Percentiles rank a stretch among this genome's conserved stretches.
phyloP scores from a whole-genome alignment of 23 tunicate genomes.

The Oikopleura albicans region DNA sequence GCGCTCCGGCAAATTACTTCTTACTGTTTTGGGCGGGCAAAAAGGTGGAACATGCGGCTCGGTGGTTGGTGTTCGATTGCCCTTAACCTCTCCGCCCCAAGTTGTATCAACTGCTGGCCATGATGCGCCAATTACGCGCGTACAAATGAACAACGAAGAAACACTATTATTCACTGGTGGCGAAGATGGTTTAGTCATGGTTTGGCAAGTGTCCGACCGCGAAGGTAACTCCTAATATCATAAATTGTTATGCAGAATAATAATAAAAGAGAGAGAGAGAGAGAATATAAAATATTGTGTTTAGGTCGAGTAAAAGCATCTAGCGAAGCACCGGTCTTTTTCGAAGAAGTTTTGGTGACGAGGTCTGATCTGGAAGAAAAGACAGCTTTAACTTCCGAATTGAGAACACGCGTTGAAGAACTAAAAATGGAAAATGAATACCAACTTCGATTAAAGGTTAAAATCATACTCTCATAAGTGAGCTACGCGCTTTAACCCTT shows the following conservation, averaged over 20 bases:
- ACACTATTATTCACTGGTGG: conserved; percentile 74
- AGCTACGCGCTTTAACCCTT: no score
- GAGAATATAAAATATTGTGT: not conserved
- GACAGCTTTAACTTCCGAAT: conserved; percentile 59
- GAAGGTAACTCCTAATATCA: no score
- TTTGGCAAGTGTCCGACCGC: conserved; percentile 81
- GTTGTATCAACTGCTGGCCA: not conserved
- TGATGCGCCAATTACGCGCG: conserved; percentile 22
- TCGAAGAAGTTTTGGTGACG: conserved; percentile 91
- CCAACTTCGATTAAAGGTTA: conserved; percentile 65
- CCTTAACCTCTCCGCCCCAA: not conserved
- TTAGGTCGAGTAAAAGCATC: conserved; percentile 65
- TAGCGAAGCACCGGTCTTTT: conserved; percentile 48
- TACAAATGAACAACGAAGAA: conserved; percentile 80
- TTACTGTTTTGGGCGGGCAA: not conserved
- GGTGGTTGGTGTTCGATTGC: conserved; percentile 5
- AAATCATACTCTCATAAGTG: no score
- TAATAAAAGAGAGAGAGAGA: no score
- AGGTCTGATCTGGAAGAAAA: conserved; percentile 94
- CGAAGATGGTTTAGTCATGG: conserved; percentile 75
- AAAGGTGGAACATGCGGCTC: not conserved
- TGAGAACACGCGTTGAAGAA: conserved; percentile 91
- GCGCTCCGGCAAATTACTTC: not conserved
- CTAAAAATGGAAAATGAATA: conserved; percentile 99
- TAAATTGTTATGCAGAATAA: no score